Conservation (phyloP, 1,140 invertebrate species). For the Drosophila ficusphila region DNA sequence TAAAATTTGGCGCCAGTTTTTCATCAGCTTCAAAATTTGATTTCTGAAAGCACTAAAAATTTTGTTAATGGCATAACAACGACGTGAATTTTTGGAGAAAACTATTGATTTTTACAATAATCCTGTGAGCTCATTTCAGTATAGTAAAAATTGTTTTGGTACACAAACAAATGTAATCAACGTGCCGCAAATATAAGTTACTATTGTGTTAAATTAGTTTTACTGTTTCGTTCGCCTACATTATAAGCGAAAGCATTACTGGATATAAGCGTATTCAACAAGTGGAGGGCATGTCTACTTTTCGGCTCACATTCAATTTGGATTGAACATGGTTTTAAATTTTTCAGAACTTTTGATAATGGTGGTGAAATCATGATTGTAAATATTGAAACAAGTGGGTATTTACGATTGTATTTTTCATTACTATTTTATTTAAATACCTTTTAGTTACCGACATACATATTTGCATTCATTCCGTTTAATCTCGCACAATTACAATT, state of each 20-base stretch:
- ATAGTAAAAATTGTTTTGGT: not conserved
- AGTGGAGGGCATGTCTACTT: slow-evolving; percentile 32
- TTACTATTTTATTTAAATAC: not conserved
- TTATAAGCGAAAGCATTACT: slow-evolving; percentile 14
- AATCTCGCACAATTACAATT: slow-evolving; percentile 14
- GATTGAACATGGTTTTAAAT: slow-evolving; percentile 21
- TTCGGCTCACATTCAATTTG: slow-evolving; percentile 22
- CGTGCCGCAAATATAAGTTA: not conserved
- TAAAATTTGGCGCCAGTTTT: not conserved
- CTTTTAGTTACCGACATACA: slow-evolving; percentile 15
- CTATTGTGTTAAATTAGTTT: slow-evolving; percentile 14
- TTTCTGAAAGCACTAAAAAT: not conserved
- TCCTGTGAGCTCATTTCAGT: not conserved
- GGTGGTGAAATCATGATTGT: too few relatives aligned
- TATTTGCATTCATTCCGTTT: slow-evolving; percentile 5
- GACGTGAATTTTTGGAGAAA: too few relatives aligned
- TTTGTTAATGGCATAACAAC: too few relatives aligned
- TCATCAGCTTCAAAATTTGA: not conserved
- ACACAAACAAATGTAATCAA: not conserved
- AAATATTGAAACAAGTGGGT: not conserved
- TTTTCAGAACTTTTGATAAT: too few relatives aligned
- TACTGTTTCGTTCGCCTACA: slow-evolving; percentile 7
- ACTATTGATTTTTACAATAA: slow-evolving; percentile 10
- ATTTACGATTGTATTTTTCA: not conserved
- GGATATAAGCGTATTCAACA: slow-evolving; percentile 27